Conservation (phyloP, 2,113 vertebrate genomes). For the Desmodus rotundus region DNA sequence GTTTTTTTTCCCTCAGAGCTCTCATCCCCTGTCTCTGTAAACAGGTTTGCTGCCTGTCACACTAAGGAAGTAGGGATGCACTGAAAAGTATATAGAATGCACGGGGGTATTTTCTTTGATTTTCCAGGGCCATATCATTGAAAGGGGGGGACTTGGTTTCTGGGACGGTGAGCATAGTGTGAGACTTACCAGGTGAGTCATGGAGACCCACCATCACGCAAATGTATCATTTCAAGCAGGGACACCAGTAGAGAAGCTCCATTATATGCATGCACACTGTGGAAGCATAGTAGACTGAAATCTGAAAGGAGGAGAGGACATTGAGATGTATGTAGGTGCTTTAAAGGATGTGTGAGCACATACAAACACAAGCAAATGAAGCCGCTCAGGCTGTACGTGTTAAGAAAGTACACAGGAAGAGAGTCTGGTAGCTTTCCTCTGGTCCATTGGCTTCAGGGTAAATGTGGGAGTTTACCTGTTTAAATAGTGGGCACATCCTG, state of each 20-base stretch:
- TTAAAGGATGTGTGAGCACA: background rate
- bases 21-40: background rate
- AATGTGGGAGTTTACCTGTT: background rate
- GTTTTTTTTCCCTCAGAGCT: background rate
- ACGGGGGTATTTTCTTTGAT: background rate
- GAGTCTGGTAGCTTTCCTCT: background rate
- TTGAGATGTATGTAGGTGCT: background rate
- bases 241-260: background rate
- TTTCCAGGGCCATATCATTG: background rate
- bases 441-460: background rate
- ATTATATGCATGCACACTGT: background rate
- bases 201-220: background rate
- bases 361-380: background rate
- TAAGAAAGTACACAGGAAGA: background rate
- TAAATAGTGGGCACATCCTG: background rate
- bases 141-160: background rate
- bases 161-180: background rate
- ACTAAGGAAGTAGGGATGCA: background rate
- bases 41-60: background rate
- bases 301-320: background rate
- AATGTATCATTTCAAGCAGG: background rate
- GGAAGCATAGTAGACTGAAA: background rate
- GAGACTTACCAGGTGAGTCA: background rate
- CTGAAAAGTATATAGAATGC: background rate
- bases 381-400: fast-evolving